Conservation (phyloP, 2,797 vertebrate genomes). For the Bovichtus variegatus region DNA sequence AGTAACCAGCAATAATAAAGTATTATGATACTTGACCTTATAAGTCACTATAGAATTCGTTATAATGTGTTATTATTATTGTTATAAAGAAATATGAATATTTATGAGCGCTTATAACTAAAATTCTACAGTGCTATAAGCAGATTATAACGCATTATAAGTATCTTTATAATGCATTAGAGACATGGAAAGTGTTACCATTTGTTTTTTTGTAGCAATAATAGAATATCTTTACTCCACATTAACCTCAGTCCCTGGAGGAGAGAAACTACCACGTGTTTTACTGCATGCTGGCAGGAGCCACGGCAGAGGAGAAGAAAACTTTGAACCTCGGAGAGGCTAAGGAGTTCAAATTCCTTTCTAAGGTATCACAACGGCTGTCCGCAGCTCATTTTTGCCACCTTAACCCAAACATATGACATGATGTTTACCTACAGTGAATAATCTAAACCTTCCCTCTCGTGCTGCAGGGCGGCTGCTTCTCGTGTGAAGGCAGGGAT, state of each 20-base stretch:
- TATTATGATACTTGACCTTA: too few relatives aligned
- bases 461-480: slow-evolving; percentile 86
- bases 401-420: background rate
- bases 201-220: background rate
- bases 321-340: slow-evolving; percentile 86
- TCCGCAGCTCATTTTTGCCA: background rate
- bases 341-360: slow-evolving; percentile 91
- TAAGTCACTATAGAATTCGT: too few relatives aligned
- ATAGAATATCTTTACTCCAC: background rate
- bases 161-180: too few relatives aligned
- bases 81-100: too few relatives aligned
- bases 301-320: slow-evolving; percentile 88
- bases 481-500: slow-evolving; percentile 83
- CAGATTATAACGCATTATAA: too few relatives aligned
- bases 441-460: background rate
- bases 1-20: too few relatives aligned
- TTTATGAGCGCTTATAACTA: too few relatives aligned
- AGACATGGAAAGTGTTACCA: too few relatives aligned
- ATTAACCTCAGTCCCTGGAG: slow-evolving; percentile 82
- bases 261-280: slow-evolving; percentile 98
- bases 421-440: background rate
- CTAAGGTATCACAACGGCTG: slow-evolving; percentile 81
- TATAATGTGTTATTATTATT: too few relatives aligned
- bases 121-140: too few relatives aligned
- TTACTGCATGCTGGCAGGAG: slow-evolving; percentile 93